Evolutionary conservation across 2,113 vertebrate genomes (phyloP).

Genomic region (Plectropomus leopardus): DNA sequence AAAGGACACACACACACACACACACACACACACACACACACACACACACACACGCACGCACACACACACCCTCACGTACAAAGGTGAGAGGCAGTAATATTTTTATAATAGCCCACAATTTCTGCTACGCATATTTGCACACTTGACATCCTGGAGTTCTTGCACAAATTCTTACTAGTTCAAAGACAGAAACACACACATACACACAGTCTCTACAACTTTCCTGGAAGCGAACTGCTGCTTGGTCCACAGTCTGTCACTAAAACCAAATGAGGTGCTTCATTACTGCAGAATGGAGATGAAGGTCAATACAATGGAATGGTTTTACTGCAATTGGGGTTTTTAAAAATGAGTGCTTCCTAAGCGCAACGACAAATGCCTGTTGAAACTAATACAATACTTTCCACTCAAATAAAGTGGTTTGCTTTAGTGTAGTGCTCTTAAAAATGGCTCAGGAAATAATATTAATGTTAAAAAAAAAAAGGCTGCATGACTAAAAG

Average conservation of each 20-base stretch:
- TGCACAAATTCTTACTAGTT: neutral
- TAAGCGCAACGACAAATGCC: neutral
- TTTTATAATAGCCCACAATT: constrained; percentile 9
- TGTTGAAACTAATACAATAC: neutral
- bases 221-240: neutral
- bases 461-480: neutral
- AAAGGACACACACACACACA: neutral
- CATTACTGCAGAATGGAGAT: constrained; percentile 22
- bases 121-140: neutral
- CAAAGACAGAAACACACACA: neutral
- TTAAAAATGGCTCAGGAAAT: constrained; percentile 10
- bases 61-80: neutral
- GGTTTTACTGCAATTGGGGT: neutral
- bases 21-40: neutral
- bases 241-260: constrained; percentile 1
- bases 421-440: constrained; percentile 13
- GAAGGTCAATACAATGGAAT: constrained; percentile 16
- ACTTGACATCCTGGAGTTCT: neutral
- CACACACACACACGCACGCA: neutral
- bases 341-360: neutral
- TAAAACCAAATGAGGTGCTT: constrained; percentile 24
- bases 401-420: constrained; percentile 14
- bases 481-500: neutral
- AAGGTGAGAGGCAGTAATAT: neutral
- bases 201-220: neutral